Conservation (phyloP, 2,888 invertebrate species). For the Andrena fulva region DNA sequence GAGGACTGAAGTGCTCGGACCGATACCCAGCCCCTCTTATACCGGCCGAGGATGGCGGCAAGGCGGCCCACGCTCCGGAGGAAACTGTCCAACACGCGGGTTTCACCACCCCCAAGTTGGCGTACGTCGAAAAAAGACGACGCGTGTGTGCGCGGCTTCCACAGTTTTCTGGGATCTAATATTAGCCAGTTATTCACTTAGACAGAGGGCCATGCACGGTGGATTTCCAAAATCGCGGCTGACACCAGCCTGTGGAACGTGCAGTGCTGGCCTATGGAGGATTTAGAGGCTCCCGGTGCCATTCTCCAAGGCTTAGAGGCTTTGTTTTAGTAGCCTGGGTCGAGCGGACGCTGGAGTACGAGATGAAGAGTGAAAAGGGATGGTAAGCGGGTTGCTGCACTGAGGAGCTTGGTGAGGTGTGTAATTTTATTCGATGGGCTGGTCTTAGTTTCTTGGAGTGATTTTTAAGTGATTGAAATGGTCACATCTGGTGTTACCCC, state of each 20-base stretch:
- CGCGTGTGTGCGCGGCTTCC: constrained; percentile 67
- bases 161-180: constrained; percentile 79
- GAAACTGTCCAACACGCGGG: constrained; percentile 71
- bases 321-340: not conserved
- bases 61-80: constrained; percentile 77
- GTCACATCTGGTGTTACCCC: too few relatives aligned
- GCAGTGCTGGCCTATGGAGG: not conserved
- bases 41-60: constrained; percentile 69
- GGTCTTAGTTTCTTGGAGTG: too few relatives aligned
- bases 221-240: constrained; percentile 60
- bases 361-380: not conserved
- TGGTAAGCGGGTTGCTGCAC: not conserved
- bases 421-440: not conserved
- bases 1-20: constrained; percentile 80
- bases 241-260: constrained; percentile 37
- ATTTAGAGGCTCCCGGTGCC: not conserved
- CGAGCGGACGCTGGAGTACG: not conserved
- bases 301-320: not conserved
- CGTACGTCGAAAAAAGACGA: constrained; percentile 50
- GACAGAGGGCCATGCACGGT: constrained; percentile 57
- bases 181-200: constrained; percentile 79
- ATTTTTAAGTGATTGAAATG: too few relatives aligned
- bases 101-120: constrained; percentile 33
- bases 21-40: constrained; percentile 78
- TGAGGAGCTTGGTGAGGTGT: not conserved